A percentile compares a stretch with the other conserved stretches of the same genome.
Conservation (phyloP, 2,888 invertebrate genomes). For the Drosophila quasianomalipes region DNA sequence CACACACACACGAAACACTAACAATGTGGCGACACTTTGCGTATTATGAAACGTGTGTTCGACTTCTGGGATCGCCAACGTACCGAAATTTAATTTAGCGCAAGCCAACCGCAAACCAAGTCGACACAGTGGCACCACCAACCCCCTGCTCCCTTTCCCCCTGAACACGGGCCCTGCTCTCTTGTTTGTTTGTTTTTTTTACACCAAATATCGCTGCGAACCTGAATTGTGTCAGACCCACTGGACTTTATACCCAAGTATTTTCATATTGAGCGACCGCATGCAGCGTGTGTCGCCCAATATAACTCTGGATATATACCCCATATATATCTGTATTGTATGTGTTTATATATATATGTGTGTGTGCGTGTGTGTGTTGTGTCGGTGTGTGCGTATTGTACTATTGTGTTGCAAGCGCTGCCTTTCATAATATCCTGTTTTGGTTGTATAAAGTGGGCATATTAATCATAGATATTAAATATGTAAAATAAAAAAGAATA, state of each 20-base stretch:
- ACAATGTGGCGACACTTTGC: conserved; percentile 26
- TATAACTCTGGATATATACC: conserved; percentile 29
- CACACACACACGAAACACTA: neutral
- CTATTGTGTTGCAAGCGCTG: conserved; percentile 45
- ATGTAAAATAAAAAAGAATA: neutral
- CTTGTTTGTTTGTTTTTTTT: neutral
- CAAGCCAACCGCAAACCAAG: conserved; percentile 75
- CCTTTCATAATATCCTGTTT: conserved; percentile 25
- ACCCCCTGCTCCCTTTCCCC: neutral
- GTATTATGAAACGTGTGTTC: conserved; percentile 32
- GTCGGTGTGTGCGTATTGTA: conserved; percentile 14
- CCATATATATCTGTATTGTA: conserved; percentile 9
- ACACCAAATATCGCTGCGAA: conserved; percentile 19
- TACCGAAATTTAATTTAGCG: conserved; percentile 77
- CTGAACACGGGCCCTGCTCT: neutral
- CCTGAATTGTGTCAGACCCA: conserved; percentile 40
- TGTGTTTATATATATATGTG: conserved; percentile 6
- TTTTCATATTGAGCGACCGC: conserved; percentile 74
- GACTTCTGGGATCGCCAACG: conserved; percentile 57
- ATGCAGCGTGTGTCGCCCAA: conserved; percentile 57
- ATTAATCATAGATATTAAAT: neutral
- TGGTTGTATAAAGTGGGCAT: neutral
- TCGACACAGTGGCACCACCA: conserved; percentile 17
- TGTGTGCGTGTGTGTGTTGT: conserved; percentile 10
- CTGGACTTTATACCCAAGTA: conserved; percentile 42